Base-by-base conservation (phyloP, 2,113 vertebrate species). In the Chloropsis hardwickii region DNA sequence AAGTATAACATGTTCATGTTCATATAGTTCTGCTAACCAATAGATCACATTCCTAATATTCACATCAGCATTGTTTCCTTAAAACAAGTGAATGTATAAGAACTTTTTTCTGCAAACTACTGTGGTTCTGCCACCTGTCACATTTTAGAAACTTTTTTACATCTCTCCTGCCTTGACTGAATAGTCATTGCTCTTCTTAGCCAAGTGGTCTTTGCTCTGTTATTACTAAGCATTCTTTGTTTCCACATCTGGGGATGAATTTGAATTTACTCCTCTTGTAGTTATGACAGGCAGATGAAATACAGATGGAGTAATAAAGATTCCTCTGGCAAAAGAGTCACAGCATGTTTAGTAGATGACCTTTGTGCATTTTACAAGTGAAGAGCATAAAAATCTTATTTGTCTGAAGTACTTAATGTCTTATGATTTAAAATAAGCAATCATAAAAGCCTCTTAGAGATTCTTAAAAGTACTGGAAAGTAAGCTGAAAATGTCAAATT, bases 11-110 rank as follows among this genome's bases (percentile, higher is more conserved):
- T 10, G 37, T 37, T 8, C 37, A 37, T 27, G 18, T n/a, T 47
- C 6, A 6, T 28, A n/a, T 0, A 9, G 37, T 0, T 64, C n/a
- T 64, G 28, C 23, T 39, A n/a, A 64, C n/a, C 28, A 33, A 5
- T 18, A 45, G 23, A 64, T 23, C 23, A 5, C 1, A 0, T 19
- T 47, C 58, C 40, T 23, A 45, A 39, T 14, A 19, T 9, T 23
- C 40, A n/a, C 28, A 19, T 15, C 40, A 56, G 48, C 18, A 9
- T 56, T 64, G 37, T 39, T 39, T 14, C 23, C n/a, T n/a, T 56
- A 20, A 20, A 65, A 74, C 7, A n/a, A 16, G 3, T 20, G 15
- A 23, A 65, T n/a, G 12, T 24, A 5, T 16, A 28, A 29, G 4
- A 47, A 4, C 1, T 65, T 56, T 40, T 47, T 28, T 28, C 29